Percentiles rank a stretch among this genome's conserved stretches.
Evolutionary conservation across 2,113 vertebrate species (phyloP).

Genomic region (Ictalurus punctatus): DNA sequence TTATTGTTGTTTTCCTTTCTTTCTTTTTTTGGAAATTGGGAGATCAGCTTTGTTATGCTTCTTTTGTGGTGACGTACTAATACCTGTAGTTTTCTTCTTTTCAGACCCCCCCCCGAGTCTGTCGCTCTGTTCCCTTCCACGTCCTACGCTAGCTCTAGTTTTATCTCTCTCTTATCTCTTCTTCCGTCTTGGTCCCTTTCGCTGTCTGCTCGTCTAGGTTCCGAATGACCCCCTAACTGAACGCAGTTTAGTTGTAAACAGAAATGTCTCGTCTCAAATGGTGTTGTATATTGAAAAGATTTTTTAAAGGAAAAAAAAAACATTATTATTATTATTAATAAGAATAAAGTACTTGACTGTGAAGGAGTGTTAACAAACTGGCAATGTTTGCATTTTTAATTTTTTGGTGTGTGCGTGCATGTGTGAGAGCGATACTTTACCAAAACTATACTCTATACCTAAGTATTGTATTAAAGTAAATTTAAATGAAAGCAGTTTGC

Average conservation of each 20-base stretch:
- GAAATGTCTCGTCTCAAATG: conserved; percentile 59
- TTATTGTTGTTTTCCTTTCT: conserved; percentile 22
- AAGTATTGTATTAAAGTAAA: neutral
- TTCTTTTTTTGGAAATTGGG: conserved; percentile 34
- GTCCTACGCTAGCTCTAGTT: conserved; percentile 26
- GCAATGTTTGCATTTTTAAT: neutral
- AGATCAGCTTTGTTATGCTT: conserved; percentile 40
- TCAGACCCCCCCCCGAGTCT: neutral
- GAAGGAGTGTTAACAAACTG: conserved; percentile 52
- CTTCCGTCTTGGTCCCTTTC: conserved; percentile 26
- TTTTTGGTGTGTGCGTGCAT: neutral
- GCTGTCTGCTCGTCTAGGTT: conserved; percentile 58
- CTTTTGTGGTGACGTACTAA: conserved; percentile 58
- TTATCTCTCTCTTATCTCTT: conserved; percentile 24
- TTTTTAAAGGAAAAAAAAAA: conserved; percentile 55
- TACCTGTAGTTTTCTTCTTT: conserved; percentile 28
- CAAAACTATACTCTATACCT: neutral
- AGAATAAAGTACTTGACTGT: conserved; percentile 62
- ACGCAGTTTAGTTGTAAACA: conserved; percentile 61
- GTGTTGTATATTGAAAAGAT: conserved; percentile 64
- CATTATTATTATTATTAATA: conserved; percentile 49
- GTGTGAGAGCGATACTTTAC: neutral
- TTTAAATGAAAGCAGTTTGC: neutral
- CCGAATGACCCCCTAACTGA: conserved; percentile 52
- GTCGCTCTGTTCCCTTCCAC: conserved; percentile 37